phyloP scores from a whole-genome alignment of 2,113 vertebrate species.

The Megaceryle torquata region DNA sequence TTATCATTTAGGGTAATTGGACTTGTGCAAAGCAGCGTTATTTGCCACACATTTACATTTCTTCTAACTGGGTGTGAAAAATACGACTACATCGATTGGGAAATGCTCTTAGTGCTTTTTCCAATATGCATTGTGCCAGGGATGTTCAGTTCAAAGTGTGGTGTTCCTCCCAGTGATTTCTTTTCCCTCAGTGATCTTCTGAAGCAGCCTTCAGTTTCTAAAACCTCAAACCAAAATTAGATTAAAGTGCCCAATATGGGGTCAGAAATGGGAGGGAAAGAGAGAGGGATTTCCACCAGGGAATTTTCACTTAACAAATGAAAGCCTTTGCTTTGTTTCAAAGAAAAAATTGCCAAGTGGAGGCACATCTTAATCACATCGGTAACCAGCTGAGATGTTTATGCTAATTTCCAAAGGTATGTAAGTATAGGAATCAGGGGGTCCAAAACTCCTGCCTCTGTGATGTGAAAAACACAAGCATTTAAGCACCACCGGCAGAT shows the following conservation, averaged over 20 bases:
- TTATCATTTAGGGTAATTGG: conserved; percentile 66
- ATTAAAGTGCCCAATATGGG: conserved; percentile 65
- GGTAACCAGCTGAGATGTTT: conserved; percentile 52
- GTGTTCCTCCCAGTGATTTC: conserved; percentile 60
- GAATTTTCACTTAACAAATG: conserved; percentile 57
- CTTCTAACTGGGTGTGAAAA: conserved; percentile 38
- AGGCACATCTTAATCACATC: conserved; percentile 41
- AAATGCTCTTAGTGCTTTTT: conserved; percentile 29
- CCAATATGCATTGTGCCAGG: conserved; percentile 4
- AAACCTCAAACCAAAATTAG: conserved; percentile 62
- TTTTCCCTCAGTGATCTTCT: conserved; percentile 62
- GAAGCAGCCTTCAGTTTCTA: conserved; percentile 51
- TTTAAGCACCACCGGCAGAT: not conserved
- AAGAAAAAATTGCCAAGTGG: conserved; percentile 42
- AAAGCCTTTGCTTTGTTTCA: conserved; percentile 60
- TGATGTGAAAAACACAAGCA: conserved; percentile 25
- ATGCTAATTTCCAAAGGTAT: conserved; percentile 55
- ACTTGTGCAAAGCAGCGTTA: conserved; percentile 49
- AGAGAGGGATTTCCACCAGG: not conserved
- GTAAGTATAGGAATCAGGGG: conserved; percentile 23
- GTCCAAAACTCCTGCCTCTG: conserved; percentile 42
- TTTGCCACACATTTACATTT: conserved; percentile 55
- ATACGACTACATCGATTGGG: conserved; percentile 11
- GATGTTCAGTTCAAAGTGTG: conserved; percentile 28
- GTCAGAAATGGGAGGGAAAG: conserved; percentile 41